Conservation (phyloP, 2,888 invertebrate genomes). For the Tiphia femorata region DNA sequence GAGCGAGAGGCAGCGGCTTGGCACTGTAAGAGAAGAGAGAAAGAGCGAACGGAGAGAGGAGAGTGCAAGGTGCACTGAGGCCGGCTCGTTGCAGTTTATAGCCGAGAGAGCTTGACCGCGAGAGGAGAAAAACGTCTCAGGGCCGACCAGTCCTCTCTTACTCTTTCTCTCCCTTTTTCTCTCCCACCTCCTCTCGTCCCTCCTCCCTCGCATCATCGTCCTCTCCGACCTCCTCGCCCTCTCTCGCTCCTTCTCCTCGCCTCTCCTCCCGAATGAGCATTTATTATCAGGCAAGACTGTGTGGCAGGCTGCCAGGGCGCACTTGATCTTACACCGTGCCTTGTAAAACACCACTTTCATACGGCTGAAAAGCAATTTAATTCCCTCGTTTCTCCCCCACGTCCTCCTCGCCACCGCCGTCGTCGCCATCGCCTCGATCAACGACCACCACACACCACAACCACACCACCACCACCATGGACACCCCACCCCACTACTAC, state of each 20-base stretch:
- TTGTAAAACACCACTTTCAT: slow-evolving; percentile 52
- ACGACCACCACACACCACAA: slow-evolving; percentile 1
- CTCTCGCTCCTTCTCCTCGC: too few relatives aligned
- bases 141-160: slow-evolving; percentile 41
- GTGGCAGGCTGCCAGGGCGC: slow-evolving; percentile 50
- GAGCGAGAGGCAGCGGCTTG: neutral
- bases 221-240: slow-evolving; percentile 23
- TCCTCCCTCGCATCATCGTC: slow-evolving; percentile 13
- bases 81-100: slow-evolving; percentile 51
- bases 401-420: neutral
- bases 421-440: slow-evolving; percentile 6
- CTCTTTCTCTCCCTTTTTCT: slow-evolving; percentile 7
- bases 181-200: slow-evolving; percentile 20
- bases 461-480: slow-evolving; percentile 1
- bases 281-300: slow-evolving; percentile 49
- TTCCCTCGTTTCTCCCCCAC: slow-evolving; percentile 34
- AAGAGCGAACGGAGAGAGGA: slow-evolving; percentile 23
- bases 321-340: slow-evolving; percentile 51
- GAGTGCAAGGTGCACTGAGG: slow-evolving; percentile 46
- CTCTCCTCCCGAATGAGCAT: slow-evolving; percentile 51
- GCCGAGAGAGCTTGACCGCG: slow-evolving; percentile 43
- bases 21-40: slow-evolving; percentile 2
- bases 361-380: slow-evolving; percentile 55
- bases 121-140: slow-evolving; percentile 51
- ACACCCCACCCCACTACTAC: too few relatives aligned